Evolutionary conservation across 2,888 invertebrate species (phyloP), one percentile per base, ranked within the genome.

Genomic region (Amphipyra tragopoginis): DNA sequence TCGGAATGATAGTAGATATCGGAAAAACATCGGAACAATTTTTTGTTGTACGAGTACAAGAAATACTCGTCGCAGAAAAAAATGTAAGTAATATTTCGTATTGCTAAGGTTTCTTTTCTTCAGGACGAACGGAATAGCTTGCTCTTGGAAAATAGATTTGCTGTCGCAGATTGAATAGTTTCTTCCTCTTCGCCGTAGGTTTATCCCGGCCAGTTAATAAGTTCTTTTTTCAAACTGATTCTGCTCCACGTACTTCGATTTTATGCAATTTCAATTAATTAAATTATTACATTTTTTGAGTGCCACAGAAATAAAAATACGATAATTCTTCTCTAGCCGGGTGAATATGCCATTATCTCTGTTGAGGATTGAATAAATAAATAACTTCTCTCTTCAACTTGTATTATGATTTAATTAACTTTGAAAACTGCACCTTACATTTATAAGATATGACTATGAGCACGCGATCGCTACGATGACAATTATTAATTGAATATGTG

Each of bases 71-170:
- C 50, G 47, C 11, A 34, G 56, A 49, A 72, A 72, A 64, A 67
- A 72, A 65, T 65, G 65, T 58, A 61, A 71, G 66, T 61, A 66
- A 61, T 72, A 71, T 71, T 71, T 66, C 47, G 61, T 72, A 66
- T 71, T 72, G 54, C 61, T 53, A 38, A 48, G 61, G 51, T 56
- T 53, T 29, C 39, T 5, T 64, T 60, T 70, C 71, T 70, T 69
- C 42, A 69, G 33, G 34, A 40, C 6, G 63, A 56, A 55, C 58
- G 71, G 72, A 66, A 70, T 71, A 53, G 60, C 50, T 53, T 44
- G 38, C 36, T 60, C 43, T 14, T 53, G 51, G 53, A 42, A 59
- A 70, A 66, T 66, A 47, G 50, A 48, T 66, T 66, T 57, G 72
- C 56, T 56, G 55, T 57, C 71, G 50, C 36, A n/a, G 36, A 57